Base-by-base conservation (phyloP, 2,113 vertebrate genomes). In the Colistium nudipinnis region DNA sequence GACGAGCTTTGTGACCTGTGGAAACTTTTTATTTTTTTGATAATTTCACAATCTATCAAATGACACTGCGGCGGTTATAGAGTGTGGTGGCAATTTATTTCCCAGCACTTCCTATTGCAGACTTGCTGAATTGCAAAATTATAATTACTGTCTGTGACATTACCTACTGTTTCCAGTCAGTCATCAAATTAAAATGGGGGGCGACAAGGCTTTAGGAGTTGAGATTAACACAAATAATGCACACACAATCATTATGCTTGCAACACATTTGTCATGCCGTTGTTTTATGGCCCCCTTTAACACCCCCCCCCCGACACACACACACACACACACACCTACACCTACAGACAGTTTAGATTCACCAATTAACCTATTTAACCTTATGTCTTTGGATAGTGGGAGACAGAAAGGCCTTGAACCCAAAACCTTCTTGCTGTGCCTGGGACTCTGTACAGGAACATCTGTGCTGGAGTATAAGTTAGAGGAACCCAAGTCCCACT, bases 141-240 rank as follows among this genome's bases (percentile, higher is more conserved):
- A 7, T 19, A 24, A 72, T 61, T 2, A 51, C 20, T 8, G 44
- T 9, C 16, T n/a, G 24, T 62, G 56, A 56, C 51, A 62, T 67
- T 12, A 41, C 7, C 2, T 24, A n/a, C 6, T 20, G 20, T 61
- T 44, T 62, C 27, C 48, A 45, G 39, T 54, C 41, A 36, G 24
- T 31, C 51, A 54, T 53, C 30, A 47, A 47, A 55, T 47, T 38
- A 38, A 53, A 36, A 54, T n/a, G n/a, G 7, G 25, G 27, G 31
- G 19, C 6, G 10, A 28, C 4, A n/a, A 1, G 43, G 20, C 12
- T 57, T 47, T 35, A 16, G 16, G 28, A n/a, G 20, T 43, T 36
- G 19, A 51, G 10, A 36, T 51, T 38, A 36, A 66, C 25, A 31
- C n/a, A 24, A 19, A 22, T 44, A 64, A 28, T 39, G 20, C 16